Percentiles rank a stretch among this genome's conserved stretches.
Evolutionary conservation across 2,888 invertebrate genomes (phyloP).

Genomic region (Reticulitermes lucifugus): DNA sequence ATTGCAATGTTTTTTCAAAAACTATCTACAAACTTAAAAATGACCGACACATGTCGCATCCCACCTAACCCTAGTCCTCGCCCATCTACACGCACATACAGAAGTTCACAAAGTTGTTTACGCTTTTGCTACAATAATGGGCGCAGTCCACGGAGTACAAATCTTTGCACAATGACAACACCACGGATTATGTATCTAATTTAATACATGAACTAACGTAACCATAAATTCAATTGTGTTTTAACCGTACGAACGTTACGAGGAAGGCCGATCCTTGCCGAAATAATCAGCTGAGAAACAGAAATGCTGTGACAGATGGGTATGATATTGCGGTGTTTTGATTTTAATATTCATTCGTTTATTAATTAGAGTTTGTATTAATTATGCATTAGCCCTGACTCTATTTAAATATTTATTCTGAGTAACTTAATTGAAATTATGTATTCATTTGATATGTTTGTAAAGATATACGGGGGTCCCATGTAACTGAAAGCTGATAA

Average conservation of each 20-base stretch:
- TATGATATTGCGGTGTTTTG: background rate
- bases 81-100: no score
- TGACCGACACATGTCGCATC: no score
- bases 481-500: background rate
- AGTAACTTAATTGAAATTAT: background rate
- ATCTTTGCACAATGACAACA: no score
- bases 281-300: constrained; percentile 22
- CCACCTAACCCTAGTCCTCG: no score
- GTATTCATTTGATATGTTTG: background rate
- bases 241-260: background rate
- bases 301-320: background rate
- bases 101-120: no score
- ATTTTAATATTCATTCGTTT: background rate
- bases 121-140: no score
- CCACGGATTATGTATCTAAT: no score
- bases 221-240: background rate
- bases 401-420: background rate
- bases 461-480: background rate
- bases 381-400: background rate
- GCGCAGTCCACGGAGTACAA: no score
- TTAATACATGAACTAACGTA: background rate
- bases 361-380: background rate
- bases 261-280: background rate
- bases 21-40: no score
- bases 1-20: no score